phyloP scores from a whole-genome alignment of 2,888 invertebrate genomes.

The Spodoptera littoralis region DNA sequence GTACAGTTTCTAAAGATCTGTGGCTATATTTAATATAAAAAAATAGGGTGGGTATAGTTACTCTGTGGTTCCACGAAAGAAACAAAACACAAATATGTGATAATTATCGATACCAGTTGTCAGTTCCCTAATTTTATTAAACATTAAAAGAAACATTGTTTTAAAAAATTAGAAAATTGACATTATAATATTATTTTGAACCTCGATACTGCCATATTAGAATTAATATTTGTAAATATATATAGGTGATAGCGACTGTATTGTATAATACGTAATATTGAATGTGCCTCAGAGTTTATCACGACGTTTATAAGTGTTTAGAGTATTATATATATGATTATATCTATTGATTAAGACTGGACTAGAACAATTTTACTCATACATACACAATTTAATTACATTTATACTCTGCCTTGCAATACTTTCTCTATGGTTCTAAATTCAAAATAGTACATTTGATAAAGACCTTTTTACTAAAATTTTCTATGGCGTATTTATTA shows the following conservation, averaged over 20 bases:
- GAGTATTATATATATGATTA: constrained; percentile 66
- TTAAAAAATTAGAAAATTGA: constrained; percentile 30
- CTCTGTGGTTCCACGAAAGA: constrained; percentile 9
- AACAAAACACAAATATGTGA: constrained; percentile 43
- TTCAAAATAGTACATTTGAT: constrained; percentile 32
- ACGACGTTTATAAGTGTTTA: constrained; percentile 80
- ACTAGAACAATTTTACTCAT: constrained; percentile 62
- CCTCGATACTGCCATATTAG: constrained; percentile 88
- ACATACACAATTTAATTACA: constrained; percentile 38
- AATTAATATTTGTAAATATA: constrained; percentile 74
- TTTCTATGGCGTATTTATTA: constrained; percentile 6
- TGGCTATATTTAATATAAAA: background rate
- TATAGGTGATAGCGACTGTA: constrained; percentile 62
- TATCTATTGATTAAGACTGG: constrained; percentile 75
- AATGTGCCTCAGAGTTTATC: constrained; percentile 87
- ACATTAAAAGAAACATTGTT: constrained; percentile 22
- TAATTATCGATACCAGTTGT: constrained; percentile 36
- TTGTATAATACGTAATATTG: constrained; percentile 82
- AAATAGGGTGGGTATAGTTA: constrained; percentile 1
- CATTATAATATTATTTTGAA: constrained; percentile 58
- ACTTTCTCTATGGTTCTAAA: constrained; percentile 48
- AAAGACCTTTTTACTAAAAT: constrained; percentile 20
- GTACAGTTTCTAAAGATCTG: background rate
- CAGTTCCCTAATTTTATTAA: constrained; percentile 35
- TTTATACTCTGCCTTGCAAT: constrained; percentile 42